phyloP scores from a whole-genome alignment of 2,888 invertebrate species.

The Sminthurides aquaticus region DNA sequence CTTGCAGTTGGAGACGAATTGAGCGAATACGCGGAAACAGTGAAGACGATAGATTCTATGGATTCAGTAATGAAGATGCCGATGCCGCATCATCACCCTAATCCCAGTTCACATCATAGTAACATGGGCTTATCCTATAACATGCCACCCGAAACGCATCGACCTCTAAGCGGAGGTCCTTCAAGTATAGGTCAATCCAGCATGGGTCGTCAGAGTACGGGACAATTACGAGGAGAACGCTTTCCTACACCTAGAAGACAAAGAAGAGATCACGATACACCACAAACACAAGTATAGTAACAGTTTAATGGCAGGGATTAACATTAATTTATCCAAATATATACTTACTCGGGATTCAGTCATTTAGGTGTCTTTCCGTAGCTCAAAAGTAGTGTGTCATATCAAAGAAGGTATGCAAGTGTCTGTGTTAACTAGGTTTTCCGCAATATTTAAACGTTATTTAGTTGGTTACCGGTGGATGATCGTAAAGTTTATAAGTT shows the following conservation, averaged over 20 bases:
- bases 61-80: constrained; percentile 41
- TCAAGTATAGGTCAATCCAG: neutral
- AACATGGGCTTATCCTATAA: constrained; percentile 14
- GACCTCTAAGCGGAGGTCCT: neutral
- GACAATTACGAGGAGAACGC: constrained; percentile 26
- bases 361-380: neutral
- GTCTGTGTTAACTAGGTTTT: no score
- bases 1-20: constrained; percentile 41
- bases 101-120: constrained; percentile 27
- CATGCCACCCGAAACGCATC: constrained; percentile 15
- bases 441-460: no score
- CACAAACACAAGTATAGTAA: constrained; percentile 39
- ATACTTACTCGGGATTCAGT: neutral
- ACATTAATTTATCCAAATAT: neutral
- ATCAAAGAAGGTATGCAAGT: neutral
- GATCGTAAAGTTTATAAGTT: neutral
- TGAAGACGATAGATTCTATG: constrained; percentile 41
- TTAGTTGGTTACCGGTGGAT: no score
- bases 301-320: neutral
- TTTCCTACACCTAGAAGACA: constrained; percentile 39
- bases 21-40: constrained; percentile 43
- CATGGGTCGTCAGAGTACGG: neutral
- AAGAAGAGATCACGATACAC: constrained; percentile 33
- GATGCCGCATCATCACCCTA: constrained; percentile 33
- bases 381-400: neutral